Evolutionary conservation across 2,797 vertebrate species (phyloP), one percentile per base, ranked within the genome.

Genomic region (Phaenicophaeus curvirostris): DNA sequence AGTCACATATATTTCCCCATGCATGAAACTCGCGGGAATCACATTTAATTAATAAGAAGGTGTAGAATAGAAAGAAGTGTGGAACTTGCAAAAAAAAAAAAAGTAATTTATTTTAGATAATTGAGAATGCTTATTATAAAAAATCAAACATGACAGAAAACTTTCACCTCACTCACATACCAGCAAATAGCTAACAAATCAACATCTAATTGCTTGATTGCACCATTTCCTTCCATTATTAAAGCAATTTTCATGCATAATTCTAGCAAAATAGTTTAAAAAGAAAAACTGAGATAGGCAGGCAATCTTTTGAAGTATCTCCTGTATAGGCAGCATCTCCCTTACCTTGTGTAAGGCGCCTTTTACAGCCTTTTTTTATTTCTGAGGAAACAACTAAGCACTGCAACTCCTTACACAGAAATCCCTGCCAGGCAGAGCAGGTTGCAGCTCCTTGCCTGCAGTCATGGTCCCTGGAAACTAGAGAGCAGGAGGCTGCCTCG

Each of bases 1-100:
- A 58, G 27, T 62, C 39, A 27, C 2, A 44, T 0, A 0, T 25
- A 16, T 63, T 93, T 51, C 31, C 17, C 14, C 0, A 0, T 30
- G 27, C 27, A 31, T 15, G 6, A 31, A 71, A 58, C n/a, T 79
- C 62, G 50, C 24, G 50, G 20, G 5, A 85, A 78, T 78, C 35
- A 25, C 28, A 87, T 76, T 37, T 31, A 61, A 51, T 83, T 85
- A 65, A 31, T 12, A 75, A 57, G 27, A 82, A 15, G 44, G 61
- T 28, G 37, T 11, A 57, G 21, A 37, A 62, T 5, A 74, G 59
- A 93, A 89, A 85, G 23, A 83, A 84, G 31, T 20, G 21, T 37
- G 25, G 39, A 94, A 82, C 35, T 63, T 79, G 37, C 12, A 89
- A 89, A n/a, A 93, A 92, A 33, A 11, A 44, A 17, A 46, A 21